Base-by-base conservation (phyloP, 92 coral and sea anemone genomes). In the Isaurus tuberculatus region DNA sequence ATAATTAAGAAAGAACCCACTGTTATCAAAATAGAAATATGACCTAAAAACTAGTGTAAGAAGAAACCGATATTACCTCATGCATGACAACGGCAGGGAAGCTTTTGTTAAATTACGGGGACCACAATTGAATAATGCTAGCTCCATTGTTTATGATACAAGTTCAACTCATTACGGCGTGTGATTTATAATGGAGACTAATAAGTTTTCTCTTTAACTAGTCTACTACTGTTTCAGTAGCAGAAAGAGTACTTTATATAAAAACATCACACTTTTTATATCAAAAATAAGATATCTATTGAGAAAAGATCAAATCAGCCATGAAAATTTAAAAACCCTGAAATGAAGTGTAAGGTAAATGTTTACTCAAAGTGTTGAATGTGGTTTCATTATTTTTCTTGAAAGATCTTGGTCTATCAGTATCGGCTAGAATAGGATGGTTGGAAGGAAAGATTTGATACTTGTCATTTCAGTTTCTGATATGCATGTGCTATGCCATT, bases 41-140 rank as follows among this genome's bases (percentile, higher is more conserved):
- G 82, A 77, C 53, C 82, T 77, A 60, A 53, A 74, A 33, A 20
- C 17, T n/a, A 49, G 10, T 19, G 15, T 22, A 49, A 22, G 30
- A 29, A 8, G 26, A 23, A 77, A 32, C 17, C 55, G 0, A 22
- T 33, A 77, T 57, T 77, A 34, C 82, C 49, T 58, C 70, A 77
- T 60, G 82, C 51, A 77, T 77, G 82, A 77, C 68, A 22, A 37
- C 40, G 40, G 20, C 82, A 30, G 70, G 82, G 68, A 33, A 77
- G 31, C 51, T 48, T 77, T 77, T 77, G 68, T 57, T 34, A n/a
- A 57, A 4, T 19, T 65, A 27, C 82, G 70, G 82, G 82, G 82
- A 77, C 82, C 82, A 77, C 82, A 51, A 77, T 77, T 77, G 37
- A 73, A 67, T 19, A 72, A 48, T 43, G 30, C 32, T 72, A 20